phyloP scores from a whole-genome alignment of 1,140 invertebrate genomes.

The Sarcophaga bullata region DNA sequence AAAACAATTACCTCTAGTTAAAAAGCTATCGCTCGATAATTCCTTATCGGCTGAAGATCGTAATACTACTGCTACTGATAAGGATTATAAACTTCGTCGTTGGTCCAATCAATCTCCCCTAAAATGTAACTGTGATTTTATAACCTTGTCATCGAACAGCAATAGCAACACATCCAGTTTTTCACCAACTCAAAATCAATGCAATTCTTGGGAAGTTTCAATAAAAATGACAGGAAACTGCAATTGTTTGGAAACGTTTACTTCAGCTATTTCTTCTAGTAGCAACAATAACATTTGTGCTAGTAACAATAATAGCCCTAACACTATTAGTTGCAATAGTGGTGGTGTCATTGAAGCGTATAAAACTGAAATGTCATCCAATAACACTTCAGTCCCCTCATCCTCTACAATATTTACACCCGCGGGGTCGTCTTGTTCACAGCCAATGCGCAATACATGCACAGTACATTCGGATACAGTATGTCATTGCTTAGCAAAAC shows the following conservation, averaged over 20 bases:
- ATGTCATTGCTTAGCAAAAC: conserved; percentile 36
- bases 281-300: not conserved
- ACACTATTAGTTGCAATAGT: not conserved
- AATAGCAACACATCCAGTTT: not conserved
- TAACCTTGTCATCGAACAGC: not conserved
- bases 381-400: conserved; percentile 24
- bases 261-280: not conserved
- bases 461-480: conserved; percentile 9
- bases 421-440: not conserved
- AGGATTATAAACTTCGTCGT: conserved; percentile 49
- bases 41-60: conserved; percentile 19
- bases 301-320: not conserved
- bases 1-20: conserved; percentile 46
- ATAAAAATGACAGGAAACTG: not conserved
- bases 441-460: conserved; percentile 27
- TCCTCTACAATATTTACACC: not conserved
- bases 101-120: conserved; percentile 60
- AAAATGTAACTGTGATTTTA: conserved; percentile 53
- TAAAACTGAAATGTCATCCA: not conserved
- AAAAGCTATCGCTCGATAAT: conserved; percentile 55
- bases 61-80: not conserved
- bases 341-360: conserved; percentile 37
- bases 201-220: not conserved
- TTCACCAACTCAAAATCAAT: not conserved
- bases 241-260: conserved; percentile 9